Base-by-base conservation (phyloP, 2,888 invertebrate genomes). In the Tipula lateralis region DNA sequence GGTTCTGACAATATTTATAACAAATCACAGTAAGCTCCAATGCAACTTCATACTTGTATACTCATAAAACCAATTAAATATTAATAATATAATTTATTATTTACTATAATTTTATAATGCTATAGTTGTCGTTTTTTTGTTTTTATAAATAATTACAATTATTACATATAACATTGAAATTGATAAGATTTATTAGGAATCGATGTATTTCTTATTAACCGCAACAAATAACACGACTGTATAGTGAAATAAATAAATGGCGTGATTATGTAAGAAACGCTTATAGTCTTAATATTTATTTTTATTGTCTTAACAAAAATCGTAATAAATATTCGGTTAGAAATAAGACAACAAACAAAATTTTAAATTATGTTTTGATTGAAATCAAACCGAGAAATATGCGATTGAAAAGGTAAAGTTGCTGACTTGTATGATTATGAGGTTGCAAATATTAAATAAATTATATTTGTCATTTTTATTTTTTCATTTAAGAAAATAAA, bases 151-250 rank as follows among this genome's bases (percentile, higher is more conserved):
- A 66, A 66, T 66, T 66, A 66, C 66, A 24, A 66, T 66, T 66
- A 66, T 66, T 66, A 66, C 66, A 66, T 66, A 24, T 66, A 66
- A 66, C 66, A 66, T 66, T 66, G 66, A 66, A 66, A 66, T 66
- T 12, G 66, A 66, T 66, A 66, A 66, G 66, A 66, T 66, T 66
- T 66, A 66, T 66, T 66, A 66, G 66, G 66, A 66, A 66, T 66
- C 66, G 24, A 66, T 66, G 19, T 66, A 66, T 66, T 66, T 66
- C 24, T 66, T 66, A 6, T 66, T 66, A 66, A 24, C 66, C 66
- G 66, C 66, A 66, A 24, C 66, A 66, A 24, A 66, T 24, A 66
- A 2, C 66, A 16, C n/a, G 44, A 9, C 2, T 16, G 66, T 66
- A 66, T 9, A 7, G 50, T 24, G 66, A 66, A 66, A 66, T 66